A percentile compares a stretch with the other conserved stretches of the same genome.
Evolutionary conservation across 2,797 vertebrate species (phyloP).

Genomic region (Aplochiton taeniatus): DNA sequence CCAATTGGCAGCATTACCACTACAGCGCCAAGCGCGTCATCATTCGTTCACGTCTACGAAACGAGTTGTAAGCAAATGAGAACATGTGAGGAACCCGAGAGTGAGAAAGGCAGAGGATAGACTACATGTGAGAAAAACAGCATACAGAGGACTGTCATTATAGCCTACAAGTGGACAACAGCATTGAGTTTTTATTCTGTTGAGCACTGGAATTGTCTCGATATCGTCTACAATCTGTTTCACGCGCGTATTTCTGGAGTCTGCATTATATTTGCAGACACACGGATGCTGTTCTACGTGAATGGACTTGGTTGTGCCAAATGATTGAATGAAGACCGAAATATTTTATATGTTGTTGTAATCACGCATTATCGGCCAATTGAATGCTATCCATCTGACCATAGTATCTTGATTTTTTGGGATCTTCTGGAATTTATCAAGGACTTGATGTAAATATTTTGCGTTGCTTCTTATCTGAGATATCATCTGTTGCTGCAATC

Average conservation of each 20-base stretch:
- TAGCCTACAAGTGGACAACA: conserved; percentile 63
- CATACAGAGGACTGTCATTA: conserved; percentile 23
- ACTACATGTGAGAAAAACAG: conserved; percentile 25
- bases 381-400: conserved; percentile 62
- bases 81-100: conserved; percentile 74
- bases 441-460: conserved; percentile 47
- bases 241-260: conserved; percentile 53
- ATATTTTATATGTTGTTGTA: conserved; percentile 75
- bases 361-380: conserved; percentile 71
- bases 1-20: conserved; percentile 77
- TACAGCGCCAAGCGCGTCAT: conserved; percentile 76
- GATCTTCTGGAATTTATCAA: conserved; percentile 64
- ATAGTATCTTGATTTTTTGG: conserved; percentile 48
- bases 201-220: conserved; percentile 64
- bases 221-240: conserved; percentile 65
- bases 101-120: conserved; percentile 44
- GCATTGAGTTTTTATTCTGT: conserved; percentile 38
- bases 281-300: conserved; percentile 70
- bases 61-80: conserved; percentile 78
- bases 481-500: conserved; percentile 83
- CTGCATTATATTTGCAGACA: conserved; percentile 73
- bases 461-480: conserved; percentile 59
- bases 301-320: conserved; percentile 70
- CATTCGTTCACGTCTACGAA: conserved; percentile 72
- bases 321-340: conserved; percentile 68